Evolutionary conservation across 2,113 vertebrate genomes (phyloP).

Genomic region (Phyllostomus hastatus): DNA sequence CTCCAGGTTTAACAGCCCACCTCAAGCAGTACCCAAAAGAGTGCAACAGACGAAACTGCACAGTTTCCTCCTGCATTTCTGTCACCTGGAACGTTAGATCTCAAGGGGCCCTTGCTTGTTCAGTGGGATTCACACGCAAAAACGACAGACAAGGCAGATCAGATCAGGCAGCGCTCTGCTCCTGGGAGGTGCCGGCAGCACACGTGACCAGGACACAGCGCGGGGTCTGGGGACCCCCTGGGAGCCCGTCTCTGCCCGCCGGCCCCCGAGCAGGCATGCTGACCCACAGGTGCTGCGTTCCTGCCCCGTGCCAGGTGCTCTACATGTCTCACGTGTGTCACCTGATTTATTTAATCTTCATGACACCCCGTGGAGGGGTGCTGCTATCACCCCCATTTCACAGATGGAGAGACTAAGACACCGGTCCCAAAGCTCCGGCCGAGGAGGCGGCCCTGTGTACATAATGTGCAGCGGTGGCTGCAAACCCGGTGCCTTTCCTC

Average conservation of each 20-base stretch:
- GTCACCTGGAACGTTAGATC: not conserved
- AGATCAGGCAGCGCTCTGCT: not conserved
- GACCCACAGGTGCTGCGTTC: not conserved
- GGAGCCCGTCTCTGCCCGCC: not conserved
- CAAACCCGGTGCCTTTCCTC: not conserved
- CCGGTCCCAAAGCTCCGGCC: not conserved
- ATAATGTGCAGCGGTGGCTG: not conserved
- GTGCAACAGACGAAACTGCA: not conserved
- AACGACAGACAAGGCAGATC: not conserved
- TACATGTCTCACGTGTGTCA: not conserved
- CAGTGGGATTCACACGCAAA: not conserved
- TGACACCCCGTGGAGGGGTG: not conserved
- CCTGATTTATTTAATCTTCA: not conserved
- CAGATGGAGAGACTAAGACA: not conserved
- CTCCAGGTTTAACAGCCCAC: not conserved
- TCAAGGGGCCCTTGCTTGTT: not conserved
- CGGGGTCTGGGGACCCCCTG: too few species aligned
- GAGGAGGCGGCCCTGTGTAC: not conserved
- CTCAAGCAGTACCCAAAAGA: not conserved
- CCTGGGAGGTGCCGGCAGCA: not conserved
- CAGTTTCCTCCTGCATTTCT: not conserved
- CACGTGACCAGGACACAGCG: not conserved
- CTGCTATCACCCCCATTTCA: not conserved
- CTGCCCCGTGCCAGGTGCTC: not conserved
- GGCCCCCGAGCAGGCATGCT: not conserved